A percentile compares a stretch with the other conserved stretches of the same genome.
phyloP scores from a whole-genome alignment of 2,888 invertebrate species.

The Eupithecia pulchellata region DNA sequence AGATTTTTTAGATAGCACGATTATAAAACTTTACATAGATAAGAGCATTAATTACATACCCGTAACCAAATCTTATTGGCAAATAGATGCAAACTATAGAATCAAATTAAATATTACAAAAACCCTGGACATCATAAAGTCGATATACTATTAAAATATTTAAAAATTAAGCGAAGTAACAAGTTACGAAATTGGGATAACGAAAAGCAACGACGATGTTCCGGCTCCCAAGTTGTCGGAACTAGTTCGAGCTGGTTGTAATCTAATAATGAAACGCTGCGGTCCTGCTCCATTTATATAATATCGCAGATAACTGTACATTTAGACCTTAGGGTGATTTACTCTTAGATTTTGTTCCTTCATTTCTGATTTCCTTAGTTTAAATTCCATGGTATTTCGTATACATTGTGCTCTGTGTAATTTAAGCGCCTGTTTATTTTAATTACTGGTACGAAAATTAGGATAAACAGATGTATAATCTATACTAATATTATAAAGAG shows the following conservation, averaged over 20 bases:
- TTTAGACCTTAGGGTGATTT: not conserved
- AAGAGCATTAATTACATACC: too few relatives aligned
- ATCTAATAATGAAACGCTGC: constrained; percentile 9
- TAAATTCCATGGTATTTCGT: too few relatives aligned
- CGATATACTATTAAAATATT: not conserved
- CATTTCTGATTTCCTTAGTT: not conserved
- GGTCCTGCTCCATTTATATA: not conserved
- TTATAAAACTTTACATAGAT: too few relatives aligned
- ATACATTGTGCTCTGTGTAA: too few relatives aligned
- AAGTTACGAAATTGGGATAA: not conserved
- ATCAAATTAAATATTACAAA: not conserved
- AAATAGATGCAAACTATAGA: not conserved
- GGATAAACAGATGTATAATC: too few relatives aligned
- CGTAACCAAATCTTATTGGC: not conserved
- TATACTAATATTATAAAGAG: too few relatives aligned
- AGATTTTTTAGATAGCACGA: too few relatives aligned
- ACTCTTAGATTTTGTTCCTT: not conserved
- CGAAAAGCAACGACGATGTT: not conserved
- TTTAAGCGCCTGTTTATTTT: too few relatives aligned
- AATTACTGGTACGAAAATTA: too few relatives aligned
- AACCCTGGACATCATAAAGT: not conserved
- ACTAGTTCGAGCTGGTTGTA: constrained; percentile 1
- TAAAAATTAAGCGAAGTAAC: not conserved
- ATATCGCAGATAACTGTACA: not conserved
- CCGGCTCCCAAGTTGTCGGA: not conserved